phyloP scores from a whole-genome alignment of 2,888 invertebrate species.

The Cancer borealis region DNA sequence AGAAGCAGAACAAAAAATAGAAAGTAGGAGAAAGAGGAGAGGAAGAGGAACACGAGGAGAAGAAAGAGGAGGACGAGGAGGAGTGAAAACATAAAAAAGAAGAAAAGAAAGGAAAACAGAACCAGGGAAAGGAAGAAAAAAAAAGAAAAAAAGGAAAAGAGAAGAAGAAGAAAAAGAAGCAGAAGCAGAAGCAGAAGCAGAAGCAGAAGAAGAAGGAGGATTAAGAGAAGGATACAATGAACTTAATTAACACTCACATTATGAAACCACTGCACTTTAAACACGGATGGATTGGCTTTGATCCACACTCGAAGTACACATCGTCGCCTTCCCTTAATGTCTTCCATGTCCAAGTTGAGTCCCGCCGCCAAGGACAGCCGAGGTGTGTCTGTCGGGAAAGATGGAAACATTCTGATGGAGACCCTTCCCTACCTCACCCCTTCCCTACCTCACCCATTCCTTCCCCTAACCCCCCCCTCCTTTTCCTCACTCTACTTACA shows the following conservation, averaged over 20 bases:
- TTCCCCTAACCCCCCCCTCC: neutral
- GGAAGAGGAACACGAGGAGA: neutral
- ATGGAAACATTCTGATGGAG: neutral
- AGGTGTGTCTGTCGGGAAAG: slow-evolving; percentile 69
- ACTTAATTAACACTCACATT: slow-evolving; percentile 61
- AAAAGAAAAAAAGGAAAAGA: neutral
- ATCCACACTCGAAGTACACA: slow-evolving; percentile 77
- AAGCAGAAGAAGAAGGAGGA: neutral
- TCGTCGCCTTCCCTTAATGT: slow-evolving; percentile 77
- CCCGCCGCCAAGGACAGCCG: slow-evolving; percentile 73
- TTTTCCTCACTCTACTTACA: slow-evolving; percentile 85
- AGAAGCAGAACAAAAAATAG: neutral
- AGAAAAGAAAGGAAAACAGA: neutral
- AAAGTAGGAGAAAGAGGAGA: neutral
- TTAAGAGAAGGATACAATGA: neutral
- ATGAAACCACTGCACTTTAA: slow-evolving; percentile 75
- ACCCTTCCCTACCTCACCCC: neutral
- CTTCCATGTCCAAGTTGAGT: slow-evolving; percentile 73
- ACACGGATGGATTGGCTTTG: slow-evolving; percentile 73
- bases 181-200: neutral
- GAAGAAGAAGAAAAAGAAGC: neutral
- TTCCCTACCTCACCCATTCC: neutral
- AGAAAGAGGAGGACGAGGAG: neutral
- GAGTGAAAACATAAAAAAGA: neutral
- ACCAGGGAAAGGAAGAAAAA: neutral